Evolutionary conservation across 1,140 invertebrate species (phyloP).

Genomic region (Stenopsyche tienmushanensis): DNA sequence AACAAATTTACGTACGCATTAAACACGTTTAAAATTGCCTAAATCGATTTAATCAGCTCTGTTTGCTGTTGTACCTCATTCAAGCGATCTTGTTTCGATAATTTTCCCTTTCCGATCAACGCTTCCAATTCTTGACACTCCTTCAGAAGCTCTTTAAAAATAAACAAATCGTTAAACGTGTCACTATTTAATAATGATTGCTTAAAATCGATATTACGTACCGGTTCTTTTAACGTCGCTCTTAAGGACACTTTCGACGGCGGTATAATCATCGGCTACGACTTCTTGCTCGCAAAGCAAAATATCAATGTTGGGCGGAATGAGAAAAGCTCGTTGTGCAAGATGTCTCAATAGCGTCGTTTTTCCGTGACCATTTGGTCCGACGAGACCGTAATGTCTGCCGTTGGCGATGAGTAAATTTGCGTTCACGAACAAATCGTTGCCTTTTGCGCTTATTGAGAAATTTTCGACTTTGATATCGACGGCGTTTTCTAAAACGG

Average conservation of each 20-base stretch:
- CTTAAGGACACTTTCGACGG: slow-evolving; percentile 90
- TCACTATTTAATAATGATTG: background rate
- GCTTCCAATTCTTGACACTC: slow-evolving; percentile 84
- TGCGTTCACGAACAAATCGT: slow-evolving; percentile 97
- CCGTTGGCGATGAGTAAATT: slow-evolving; percentile 91
- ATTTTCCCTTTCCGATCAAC: slow-evolving; percentile 65
- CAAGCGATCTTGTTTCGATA: slow-evolving; percentile 72
- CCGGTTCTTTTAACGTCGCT: slow-evolving; percentile 85
- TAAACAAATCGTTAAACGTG: slow-evolving; percentile 8
- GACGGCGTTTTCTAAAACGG: slow-evolving; percentile 88
- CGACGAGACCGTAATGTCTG: slow-evolving; percentile 94
- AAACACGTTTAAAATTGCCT: slow-evolving; percentile 5
- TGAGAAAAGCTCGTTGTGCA: slow-evolving; percentile 81
- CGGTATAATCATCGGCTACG: slow-evolving; percentile 85
- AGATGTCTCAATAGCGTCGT: slow-evolving; percentile 97
- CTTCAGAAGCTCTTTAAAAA: slow-evolving; percentile 64
- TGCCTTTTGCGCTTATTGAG: slow-evolving; percentile 95
- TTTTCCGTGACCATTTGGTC: slow-evolving; percentile 99
- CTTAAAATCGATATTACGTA: slow-evolving; percentile 31
- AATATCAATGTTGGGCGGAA: slow-evolving; percentile 96
- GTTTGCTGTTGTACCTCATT: slow-evolving; percentile 82
- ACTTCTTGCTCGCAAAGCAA: slow-evolving; percentile 99
- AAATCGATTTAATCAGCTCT: background rate
- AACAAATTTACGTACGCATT: slow-evolving; percentile 6
- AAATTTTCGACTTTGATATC: slow-evolving; percentile 99